Base-by-base conservation (phyloP, 1,140 invertebrate genomes). In the Lucilia sericata region DNA sequence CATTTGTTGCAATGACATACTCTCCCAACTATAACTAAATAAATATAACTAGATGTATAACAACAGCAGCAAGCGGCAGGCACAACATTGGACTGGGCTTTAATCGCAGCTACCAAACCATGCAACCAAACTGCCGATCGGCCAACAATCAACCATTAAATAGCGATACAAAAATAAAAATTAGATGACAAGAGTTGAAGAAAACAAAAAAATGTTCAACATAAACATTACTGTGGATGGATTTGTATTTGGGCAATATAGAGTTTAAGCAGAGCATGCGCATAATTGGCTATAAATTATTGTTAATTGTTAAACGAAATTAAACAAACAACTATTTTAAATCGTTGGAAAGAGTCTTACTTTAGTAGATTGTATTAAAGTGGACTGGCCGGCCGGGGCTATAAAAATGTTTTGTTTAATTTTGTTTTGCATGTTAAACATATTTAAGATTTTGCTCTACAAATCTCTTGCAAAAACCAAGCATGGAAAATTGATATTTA, bases 211-310 rank as follows among this genome's bases (percentile, higher is more conserved):
- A 42, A 42, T 8, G 42, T 42, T 2, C 5, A 42, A 42, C 55
- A 60, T 60, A 14, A n/a, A n/a, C 14, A 17, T 60, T 60, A 60
- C 2, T 60, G 51, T 60, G 65, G 2, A 70, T 55, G 17, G 51
- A 55, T 55, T 55, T 55, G 13, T 55, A 21, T 70, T 70, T 70
- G 65, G 65, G 65, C 65, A 70, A 70, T 25, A 70, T n/a, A 70
- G n/a, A n/a, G 65, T 70, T 19, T 70, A 19, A 70, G 19, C 65
- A 70, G 65, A 70, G 65, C 65, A 70, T 70, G 65, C 65, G 65
- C 65, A 70, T 70, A 70, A 70, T 70, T 70, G 65, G 65, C 65
- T 70, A 70, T 70, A 70, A 70, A 70, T 70, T 70, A 70, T 70
- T 17, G 65, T 70, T 70, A 70, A 70, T 70, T 70, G 65, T 70